phyloP scores from a whole-genome alignment of 2,113 vertebrate species.

The Cairina moschata region DNA sequence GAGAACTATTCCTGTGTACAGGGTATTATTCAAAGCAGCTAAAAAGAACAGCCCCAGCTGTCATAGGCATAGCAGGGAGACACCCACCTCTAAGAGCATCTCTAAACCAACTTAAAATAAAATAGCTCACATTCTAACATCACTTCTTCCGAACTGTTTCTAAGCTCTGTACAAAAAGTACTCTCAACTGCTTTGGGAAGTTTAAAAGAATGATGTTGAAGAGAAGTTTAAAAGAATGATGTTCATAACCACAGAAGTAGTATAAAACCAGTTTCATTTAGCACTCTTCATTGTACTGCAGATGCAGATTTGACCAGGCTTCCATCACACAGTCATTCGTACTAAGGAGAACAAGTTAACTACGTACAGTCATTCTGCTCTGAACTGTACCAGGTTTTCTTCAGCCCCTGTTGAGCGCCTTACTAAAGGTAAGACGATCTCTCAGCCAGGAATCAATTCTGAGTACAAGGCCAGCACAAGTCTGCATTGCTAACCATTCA shows the following conservation, averaged over 20 bases:
- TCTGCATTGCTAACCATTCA: not conserved
- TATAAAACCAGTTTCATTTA: not conserved
- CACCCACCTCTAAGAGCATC: slow-evolving; percentile 59
- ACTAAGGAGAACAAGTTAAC: not conserved
- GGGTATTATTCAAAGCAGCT: slow-evolving; percentile 66
- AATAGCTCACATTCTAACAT: slow-evolving; percentile 35
- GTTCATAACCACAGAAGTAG: not conserved
- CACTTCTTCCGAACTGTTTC: not conserved
- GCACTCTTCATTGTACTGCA: not conserved
- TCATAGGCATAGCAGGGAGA: slow-evolving; percentile 60
- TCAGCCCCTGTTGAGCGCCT: not conserved
- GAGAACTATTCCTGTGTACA: slow-evolving; percentile 50
- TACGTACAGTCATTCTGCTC: not conserved
- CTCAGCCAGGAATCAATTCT: not conserved
- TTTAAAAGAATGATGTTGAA: not conserved
- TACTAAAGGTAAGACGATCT: not conserved
- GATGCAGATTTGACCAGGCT: not conserved
- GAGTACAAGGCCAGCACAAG: not conserved
- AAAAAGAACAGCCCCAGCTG: slow-evolving; percentile 70
- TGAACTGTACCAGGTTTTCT: not conserved
- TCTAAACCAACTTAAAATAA: slow-evolving; percentile 32
- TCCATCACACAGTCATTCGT: not conserved
- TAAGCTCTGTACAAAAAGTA: not conserved
- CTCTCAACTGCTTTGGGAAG: too few species aligned
- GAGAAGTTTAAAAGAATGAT: not conserved